phyloP scores from a whole-genome alignment of 2,797 vertebrate species.

The Phoxinus dragarum region DNA sequence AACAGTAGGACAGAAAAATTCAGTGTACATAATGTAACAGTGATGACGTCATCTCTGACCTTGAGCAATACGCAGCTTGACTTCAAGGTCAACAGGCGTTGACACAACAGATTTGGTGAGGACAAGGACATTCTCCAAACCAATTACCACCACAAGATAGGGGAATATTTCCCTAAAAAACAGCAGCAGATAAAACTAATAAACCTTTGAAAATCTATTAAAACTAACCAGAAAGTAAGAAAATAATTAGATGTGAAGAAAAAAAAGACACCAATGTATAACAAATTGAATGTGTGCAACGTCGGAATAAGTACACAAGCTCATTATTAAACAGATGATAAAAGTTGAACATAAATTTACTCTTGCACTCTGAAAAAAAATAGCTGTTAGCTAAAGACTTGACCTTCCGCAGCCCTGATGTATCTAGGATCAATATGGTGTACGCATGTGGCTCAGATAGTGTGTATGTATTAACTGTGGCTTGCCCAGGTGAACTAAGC shows the following conservation, averaged over 20 bases:
- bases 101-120: conserved; percentile 98
- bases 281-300: not conserved
- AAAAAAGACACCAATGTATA: not conserved
- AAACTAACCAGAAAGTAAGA: not conserved
- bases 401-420: not conserved
- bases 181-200: conserved; percentile 9
- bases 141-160: conserved; percentile 96
- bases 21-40: not conserved
- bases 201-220: not conserved
- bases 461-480: conserved; percentile 32
- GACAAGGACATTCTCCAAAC: conserved; percentile 96
- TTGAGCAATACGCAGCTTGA: conserved; percentile 96
- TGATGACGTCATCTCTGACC: conserved; percentile 71
- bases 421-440: conserved; percentile 13
- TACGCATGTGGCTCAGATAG: not conserved
- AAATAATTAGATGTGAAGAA: not conserved
- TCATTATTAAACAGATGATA: not conserved
- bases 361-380: not conserved
- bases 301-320: not conserved
- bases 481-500: conserved; percentile 26
- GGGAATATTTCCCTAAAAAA: conserved; percentile 94
- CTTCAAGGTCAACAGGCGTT: conserved; percentile 95
- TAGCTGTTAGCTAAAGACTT: conserved; percentile 35
- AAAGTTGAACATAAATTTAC: not conserved
- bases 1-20: not conserved